These are phyloP conservation scores for Nebria salina DNA, from an alignment of 2,888 invertebrate genomes.

Conservation along the genomic window DNA sequence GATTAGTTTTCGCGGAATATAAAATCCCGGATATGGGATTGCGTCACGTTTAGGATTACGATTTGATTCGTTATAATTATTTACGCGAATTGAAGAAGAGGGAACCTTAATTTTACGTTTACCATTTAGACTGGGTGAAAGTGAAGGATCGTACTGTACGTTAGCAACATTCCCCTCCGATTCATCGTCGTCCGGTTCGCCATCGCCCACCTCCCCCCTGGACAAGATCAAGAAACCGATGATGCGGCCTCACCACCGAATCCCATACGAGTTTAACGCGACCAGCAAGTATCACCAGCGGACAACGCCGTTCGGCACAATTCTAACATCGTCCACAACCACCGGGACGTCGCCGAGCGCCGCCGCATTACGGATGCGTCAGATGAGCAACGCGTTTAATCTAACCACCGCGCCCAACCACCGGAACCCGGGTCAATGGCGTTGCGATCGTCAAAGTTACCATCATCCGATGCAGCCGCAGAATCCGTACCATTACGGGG, in stretches of 20 bases:
- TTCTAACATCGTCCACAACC: not conserved
- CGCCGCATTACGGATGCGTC: conserved; percentile 34
- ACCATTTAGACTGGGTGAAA: conserved; percentile 68
- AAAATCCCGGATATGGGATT: no score
- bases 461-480: conserved; percentile 19
- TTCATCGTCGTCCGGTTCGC: conserved; percentile 51
- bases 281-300: conserved; percentile 18
- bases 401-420: not conserved
- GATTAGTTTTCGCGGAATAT: no score
- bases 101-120: not conserved
- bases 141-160: conserved; percentile 71
- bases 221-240: conserved; percentile 37
- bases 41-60: no score
- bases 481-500: conserved; percentile 29
- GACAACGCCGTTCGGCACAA: conserved; percentile 5
- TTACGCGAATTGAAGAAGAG: not conserved
- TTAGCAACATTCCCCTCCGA: conserved; percentile 66
- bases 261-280: conserved; percentile 4
- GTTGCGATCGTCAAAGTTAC: conserved; percentile 34
- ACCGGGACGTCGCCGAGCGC: conserved; percentile 3
- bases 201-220: conserved; percentile 48
- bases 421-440: conserved; percentile 28
- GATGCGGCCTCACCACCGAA: conserved; percentile 5
- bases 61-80: not conserved
- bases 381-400: conserved; percentile 12